Evolutionary conservation across 2,113 vertebrate genomes (phyloP), one percentile per base, ranked within the genome.

Genomic region (Rhagologus leucostigma): DNA sequence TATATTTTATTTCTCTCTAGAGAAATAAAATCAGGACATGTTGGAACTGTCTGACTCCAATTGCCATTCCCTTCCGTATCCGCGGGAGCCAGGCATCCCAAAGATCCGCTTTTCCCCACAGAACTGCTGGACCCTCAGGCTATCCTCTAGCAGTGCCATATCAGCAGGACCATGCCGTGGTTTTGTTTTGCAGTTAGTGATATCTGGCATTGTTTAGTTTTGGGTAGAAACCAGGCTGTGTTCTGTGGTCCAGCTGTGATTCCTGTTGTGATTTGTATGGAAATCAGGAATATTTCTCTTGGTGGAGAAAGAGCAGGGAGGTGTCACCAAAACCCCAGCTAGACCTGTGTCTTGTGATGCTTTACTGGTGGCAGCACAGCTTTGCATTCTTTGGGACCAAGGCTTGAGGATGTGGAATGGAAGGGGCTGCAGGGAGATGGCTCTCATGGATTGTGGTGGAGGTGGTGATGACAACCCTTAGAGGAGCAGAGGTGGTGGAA

Each of bases 341-440:
- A 22, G 57, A 37, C 10, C 9, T 0, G 0, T 3, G 1, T 49
- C 29, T 89, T 3, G 0, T 1, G 3, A 14, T 0, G 0, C 23
- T 88, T 90, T 69, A n/a, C 59, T 77, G 71, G 49, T 42, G 37
- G 37, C 44, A 44, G 32, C 29, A 55, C 35, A 44, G 29, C 3
- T 63, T 79, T 91, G 56, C 20, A 16, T 75, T 78, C 33, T 75
- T 52, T 70, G 75, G 64, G 21, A 68, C 35, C 22, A 10, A 62
- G 41, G 41, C 82, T 64, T 26, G 74, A 77, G 60, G 53, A 75
- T 33, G 26, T 41, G 77, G 18, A 35, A 19, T 42, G 64, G 50
- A 20, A 77, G 47, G 24, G 33, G 33, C 44, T 86, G 71, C 6
- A 2, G 18, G 22, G 35, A 68, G 27, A 5, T 30, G 44, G 27